Evolutionary conservation across 2,797 vertebrate genomes (phyloP).

Genomic region (Amphiprion clarkii): DNA sequence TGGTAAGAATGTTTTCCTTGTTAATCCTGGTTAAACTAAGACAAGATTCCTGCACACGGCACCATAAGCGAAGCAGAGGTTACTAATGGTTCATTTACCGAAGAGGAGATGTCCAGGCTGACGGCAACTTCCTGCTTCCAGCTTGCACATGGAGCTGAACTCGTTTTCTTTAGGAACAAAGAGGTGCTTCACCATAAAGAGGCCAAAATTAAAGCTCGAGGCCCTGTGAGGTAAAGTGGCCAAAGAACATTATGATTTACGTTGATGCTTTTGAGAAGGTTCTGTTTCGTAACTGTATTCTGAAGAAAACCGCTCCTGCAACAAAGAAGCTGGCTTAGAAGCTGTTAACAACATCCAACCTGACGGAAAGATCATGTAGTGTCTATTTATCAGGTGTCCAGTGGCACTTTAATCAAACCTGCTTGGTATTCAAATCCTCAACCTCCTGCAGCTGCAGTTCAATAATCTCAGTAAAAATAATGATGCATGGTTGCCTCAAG

Average conservation of each 20-base stretch:
- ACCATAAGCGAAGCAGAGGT: neutral
- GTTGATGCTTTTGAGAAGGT: neutral
- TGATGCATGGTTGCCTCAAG: neutral
- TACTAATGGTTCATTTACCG: neutral
- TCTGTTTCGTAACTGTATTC: neutral
- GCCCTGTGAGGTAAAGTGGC: neutral
- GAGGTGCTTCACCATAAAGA: too few species aligned
- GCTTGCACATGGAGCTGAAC: neutral
- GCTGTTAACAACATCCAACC: neutral
- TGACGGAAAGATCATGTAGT: neutral
- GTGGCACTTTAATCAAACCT: conserved; percentile 23
- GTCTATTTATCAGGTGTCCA: conserved; percentile 24
- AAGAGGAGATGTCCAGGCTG: neutral
- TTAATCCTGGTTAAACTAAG: conserved; percentile 1
- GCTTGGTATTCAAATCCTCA: conserved; percentile 21
- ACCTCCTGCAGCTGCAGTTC: neutral
- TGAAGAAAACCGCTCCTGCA: neutral
- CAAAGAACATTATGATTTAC: neutral
- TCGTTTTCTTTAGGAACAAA: too few species aligned
- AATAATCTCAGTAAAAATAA: neutral
- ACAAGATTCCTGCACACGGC: conserved; percentile 18
- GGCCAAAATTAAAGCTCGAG: neutral
- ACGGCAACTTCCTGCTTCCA: neutral
- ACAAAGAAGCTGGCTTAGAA: neutral
- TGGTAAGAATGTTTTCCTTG: conserved; percentile 9